A percentile compares a stretch with the other conserved stretches of the same genome.
phyloP scores from a whole-genome alignment of 2,797 vertebrate genomes.

The Cuculus canorus region DNA sequence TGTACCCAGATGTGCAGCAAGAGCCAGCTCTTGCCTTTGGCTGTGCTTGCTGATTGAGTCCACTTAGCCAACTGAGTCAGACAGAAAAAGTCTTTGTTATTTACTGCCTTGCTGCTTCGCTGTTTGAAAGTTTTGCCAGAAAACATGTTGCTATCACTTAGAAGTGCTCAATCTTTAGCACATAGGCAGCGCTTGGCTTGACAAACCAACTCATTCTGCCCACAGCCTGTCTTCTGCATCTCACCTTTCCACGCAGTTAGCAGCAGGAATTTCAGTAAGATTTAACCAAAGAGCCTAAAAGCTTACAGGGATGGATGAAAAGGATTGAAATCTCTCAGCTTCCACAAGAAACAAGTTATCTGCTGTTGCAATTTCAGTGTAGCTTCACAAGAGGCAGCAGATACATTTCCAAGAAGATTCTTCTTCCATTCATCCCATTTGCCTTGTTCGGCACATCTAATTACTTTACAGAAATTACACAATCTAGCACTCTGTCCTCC shows the following conservation, averaged over 20 bases:
- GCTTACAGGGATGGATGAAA: neutral
- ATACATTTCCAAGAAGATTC: conserved; percentile 22
- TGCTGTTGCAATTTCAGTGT: conserved; percentile 14
- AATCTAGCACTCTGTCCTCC: neutral
- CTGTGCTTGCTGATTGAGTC: neutral
- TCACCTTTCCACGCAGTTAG: neutral
- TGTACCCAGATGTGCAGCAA: neutral
- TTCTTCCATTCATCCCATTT: neutral
- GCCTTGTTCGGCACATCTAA: neutral
- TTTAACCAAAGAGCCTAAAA: neutral
- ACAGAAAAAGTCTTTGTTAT: neutral
- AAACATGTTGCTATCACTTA: neutral
- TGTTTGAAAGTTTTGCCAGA: neutral
- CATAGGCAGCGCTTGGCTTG: neutral
- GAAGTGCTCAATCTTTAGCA: neutral
- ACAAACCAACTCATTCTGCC: neutral
- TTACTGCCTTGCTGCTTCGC: neutral
- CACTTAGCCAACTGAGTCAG: neutral
- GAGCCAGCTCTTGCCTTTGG: neutral
- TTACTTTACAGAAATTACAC: neutral
- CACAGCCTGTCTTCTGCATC: neutral
- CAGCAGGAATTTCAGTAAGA: neutral
- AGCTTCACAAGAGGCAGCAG: conserved; percentile 61
- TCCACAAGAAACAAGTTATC: neutral
- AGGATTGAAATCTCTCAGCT: neutral